These are phyloP conservation scores for Ptyas mucosa DNA, from an alignment of 2,113 vertebrate species.

Conservation along the genomic window DNA sequence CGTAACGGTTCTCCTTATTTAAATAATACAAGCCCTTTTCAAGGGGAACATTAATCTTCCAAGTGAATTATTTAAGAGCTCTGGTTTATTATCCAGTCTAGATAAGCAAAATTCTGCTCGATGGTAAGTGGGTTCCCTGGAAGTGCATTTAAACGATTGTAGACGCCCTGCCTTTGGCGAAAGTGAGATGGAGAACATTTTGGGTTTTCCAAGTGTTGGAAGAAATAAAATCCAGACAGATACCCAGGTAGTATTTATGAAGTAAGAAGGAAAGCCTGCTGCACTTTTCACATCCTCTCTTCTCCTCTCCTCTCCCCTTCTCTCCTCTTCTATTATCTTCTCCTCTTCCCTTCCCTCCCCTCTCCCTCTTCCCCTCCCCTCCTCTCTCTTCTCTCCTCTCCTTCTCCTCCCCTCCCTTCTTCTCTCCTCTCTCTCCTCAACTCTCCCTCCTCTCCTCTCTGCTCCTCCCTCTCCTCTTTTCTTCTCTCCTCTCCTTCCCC, in stretches of 20 bases:
- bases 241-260: neutral
- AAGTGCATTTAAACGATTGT: neutral
- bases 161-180: neutral
- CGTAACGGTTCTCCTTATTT: neutral
- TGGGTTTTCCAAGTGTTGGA: neutral
- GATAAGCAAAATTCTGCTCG: neutral
- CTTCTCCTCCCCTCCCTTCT: accelerated
- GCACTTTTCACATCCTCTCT: neutral
- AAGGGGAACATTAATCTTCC: neutral
- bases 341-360: accelerated
- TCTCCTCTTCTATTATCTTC: too few species aligned
- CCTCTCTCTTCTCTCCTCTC: too few species aligned
- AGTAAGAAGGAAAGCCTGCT: neutral
- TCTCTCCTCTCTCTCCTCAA: accelerated
- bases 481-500: too few species aligned
- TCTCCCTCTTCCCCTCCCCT: too few species aligned
- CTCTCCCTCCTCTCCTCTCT: too few species aligned
- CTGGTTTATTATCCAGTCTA: neutral
- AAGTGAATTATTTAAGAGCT: neutral
- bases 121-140: neutral
- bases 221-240: neutral
- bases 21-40: neutral
- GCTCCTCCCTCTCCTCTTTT: too few species aligned
- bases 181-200: neutral
- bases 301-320: neutral